These are phyloP conservation scores for Dermatophagoides farinae DNA, from an alignment of 1,140 invertebrate species.

Conservation along the genomic window DNA sequence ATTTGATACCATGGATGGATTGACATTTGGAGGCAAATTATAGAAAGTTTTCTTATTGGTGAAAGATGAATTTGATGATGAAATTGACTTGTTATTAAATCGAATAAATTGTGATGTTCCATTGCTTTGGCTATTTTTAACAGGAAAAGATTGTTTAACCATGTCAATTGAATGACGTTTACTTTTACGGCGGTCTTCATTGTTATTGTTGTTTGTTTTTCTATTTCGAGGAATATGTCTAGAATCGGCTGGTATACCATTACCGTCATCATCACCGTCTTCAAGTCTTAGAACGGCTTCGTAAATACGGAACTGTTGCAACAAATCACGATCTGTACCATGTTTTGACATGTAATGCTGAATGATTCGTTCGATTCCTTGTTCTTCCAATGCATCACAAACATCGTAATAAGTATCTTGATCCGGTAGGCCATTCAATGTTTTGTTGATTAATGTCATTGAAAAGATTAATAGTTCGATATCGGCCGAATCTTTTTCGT, in stretches of 20 bases:
- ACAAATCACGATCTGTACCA: conserved; percentile 72
- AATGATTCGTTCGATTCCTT: conserved; percentile 80
- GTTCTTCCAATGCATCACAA: conserved; percentile 83
- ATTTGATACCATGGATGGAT: conserved; percentile 1
- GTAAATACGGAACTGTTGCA: conserved; percentile 77
- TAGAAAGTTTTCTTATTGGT: background rate
- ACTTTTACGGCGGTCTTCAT: conserved; percentile 21
- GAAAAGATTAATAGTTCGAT: conserved; percentile 87
- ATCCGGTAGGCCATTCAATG: conserved; percentile 80
- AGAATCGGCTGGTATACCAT: conserved; percentile 8
- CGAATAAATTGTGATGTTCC: background rate
- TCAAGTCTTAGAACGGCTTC: conserved; percentile 76
- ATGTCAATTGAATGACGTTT: conserved; percentile 17
- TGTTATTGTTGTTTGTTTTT: conserved; percentile 30
- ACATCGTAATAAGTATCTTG: conserved; percentile 97
- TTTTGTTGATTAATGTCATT: conserved; percentile 89
- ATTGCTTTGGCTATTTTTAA: background rate
- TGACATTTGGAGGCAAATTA: background rate
- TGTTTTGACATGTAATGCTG: conserved; percentile 79
- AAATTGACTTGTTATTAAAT: background rate
- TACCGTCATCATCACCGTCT: conserved; percentile 49
- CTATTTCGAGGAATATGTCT: conserved; percentile 47
- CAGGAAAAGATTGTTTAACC: background rate
- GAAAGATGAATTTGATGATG: background rate
- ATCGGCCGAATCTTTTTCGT: conserved; percentile 82